Conservation (phyloP, 2,113 vertebrate species). For the Pseudorhombus dupliciocellatus region DNA sequence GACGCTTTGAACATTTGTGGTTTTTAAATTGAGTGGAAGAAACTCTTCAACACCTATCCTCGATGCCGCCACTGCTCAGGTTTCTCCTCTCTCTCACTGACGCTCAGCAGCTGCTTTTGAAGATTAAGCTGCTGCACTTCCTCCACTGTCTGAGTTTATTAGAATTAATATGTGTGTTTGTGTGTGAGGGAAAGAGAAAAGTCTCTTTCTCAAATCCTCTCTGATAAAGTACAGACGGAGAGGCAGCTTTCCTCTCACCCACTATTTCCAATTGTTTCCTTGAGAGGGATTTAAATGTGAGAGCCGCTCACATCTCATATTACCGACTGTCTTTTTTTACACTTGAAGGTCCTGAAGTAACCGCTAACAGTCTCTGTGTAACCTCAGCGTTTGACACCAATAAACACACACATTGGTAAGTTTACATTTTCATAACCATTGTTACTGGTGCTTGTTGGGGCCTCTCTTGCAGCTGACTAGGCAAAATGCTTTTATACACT, state of each 20-base stretch:
- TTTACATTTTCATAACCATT: constrained; percentile 31
- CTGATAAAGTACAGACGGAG: background rate
- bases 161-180: constrained; percentile 1
- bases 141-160: constrained; percentile 17
- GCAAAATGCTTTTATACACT: constrained; percentile 64
- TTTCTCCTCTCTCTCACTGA: constrained; percentile 45
- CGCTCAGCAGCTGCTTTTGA: constrained; percentile 67
- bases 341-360: background rate
- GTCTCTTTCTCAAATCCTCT: background rate
- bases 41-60: constrained; percentile 18
- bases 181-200: background rate
- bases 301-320: constrained; percentile 12
- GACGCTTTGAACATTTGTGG: background rate
- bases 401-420: constrained; percentile 14
- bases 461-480: constrained; percentile 23
- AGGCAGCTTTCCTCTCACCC: constrained; percentile 19
- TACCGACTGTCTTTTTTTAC: background rate
- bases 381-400: constrained; percentile 31
- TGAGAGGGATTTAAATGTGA: constrained; percentile 8
- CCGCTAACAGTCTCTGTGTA: background rate
- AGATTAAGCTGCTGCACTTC: constrained; percentile 55
- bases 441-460: constrained; percentile 19
- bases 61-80: constrained; percentile 46
- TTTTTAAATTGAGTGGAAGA: background rate
- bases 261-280: constrained; percentile 18